These are phyloP conservation scores for Tiliacea aurago DNA, from an alignment of 2,888 invertebrate genomes.

Conservation along the genomic window DNA sequence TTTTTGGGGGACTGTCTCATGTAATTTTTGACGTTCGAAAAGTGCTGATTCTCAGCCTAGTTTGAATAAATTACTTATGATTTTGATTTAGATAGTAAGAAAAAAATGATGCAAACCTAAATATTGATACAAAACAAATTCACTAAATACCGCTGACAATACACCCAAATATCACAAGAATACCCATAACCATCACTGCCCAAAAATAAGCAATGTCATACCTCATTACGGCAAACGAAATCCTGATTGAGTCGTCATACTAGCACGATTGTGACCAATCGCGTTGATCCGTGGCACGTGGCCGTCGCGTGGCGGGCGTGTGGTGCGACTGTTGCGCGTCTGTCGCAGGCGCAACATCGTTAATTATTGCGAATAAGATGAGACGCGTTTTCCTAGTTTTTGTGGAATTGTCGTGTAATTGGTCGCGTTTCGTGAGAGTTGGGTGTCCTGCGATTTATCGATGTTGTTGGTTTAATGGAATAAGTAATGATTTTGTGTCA, in stretches of 20 bases:
- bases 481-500: constrained; percentile 21
- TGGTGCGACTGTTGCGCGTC: constrained; percentile 62
- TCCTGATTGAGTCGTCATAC: constrained; percentile 81
- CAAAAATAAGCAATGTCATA: constrained; percentile 83
- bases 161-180: constrained; percentile 24
- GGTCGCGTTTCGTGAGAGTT: constrained; percentile 54
- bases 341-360: constrained; percentile 75
- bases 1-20: too few relatives aligned
- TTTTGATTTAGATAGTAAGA: too few relatives aligned
- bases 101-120: not conserved
- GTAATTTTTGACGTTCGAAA: too few relatives aligned
- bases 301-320: constrained; percentile 74
- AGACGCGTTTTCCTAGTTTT: constrained; percentile 68
- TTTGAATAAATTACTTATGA: too few relatives aligned
- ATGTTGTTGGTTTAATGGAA: constrained; percentile 17
- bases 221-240: constrained; percentile 81
- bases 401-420: constrained; percentile 62
- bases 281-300: constrained; percentile 80
- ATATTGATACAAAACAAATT: not conserved
- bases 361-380: constrained; percentile 74
- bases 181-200: constrained; percentile 43
- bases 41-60: too few relatives aligned
- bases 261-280: constrained; percentile 70
- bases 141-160: not conserved
- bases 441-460: constrained; percentile 28